phyloP scores from a whole-genome alignment of 2,888 invertebrate genomes.

The Pharmacophagus antenor region DNA sequence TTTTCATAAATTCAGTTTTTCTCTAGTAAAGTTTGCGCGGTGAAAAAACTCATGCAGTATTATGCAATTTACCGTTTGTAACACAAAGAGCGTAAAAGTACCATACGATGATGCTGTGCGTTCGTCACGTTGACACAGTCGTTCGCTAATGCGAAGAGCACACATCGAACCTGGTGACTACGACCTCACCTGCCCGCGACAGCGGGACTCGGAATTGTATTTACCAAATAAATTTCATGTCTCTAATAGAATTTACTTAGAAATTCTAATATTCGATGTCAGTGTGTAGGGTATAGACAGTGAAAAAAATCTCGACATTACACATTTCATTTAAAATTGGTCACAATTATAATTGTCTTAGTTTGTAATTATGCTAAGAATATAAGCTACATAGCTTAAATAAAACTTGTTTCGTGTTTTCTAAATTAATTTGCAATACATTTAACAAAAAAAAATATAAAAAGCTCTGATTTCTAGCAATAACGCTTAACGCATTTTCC shows the following conservation, averaged over 20 bases:
- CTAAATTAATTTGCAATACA: no score
- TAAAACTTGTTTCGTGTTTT: no score
- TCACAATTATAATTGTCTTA: no score
- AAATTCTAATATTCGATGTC: background rate
- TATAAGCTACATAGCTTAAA: no score
- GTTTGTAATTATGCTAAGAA: no score
- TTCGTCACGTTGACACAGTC: conserved; percentile 61
- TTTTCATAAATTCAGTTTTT: no score
- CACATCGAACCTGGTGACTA: conserved; percentile 48
- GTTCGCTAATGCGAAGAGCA: conserved; percentile 55
- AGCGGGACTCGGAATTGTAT: conserved; percentile 47
- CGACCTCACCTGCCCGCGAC: conserved; percentile 33
- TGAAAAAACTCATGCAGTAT: background rate
- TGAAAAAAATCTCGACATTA: no score
- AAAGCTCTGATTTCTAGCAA: no score
- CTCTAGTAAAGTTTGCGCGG: background rate
- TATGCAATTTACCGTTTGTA: conserved; percentile 36
- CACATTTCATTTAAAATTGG: no score
- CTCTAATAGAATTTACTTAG: conserved; percentile 33
- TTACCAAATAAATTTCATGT: conserved; percentile 52
- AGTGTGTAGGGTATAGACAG: conserved; percentile 1
- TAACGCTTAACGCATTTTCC: no score
- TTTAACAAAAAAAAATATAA: no score
- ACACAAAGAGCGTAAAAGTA: conserved; percentile 54
- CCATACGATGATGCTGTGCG: conserved; percentile 48